Percentiles rank a stretch among this genome's conserved stretches.
Evolutionary conservation across 2,888 invertebrate genomes (phyloP).

Genomic region (Schizaphis graminum): DNA sequence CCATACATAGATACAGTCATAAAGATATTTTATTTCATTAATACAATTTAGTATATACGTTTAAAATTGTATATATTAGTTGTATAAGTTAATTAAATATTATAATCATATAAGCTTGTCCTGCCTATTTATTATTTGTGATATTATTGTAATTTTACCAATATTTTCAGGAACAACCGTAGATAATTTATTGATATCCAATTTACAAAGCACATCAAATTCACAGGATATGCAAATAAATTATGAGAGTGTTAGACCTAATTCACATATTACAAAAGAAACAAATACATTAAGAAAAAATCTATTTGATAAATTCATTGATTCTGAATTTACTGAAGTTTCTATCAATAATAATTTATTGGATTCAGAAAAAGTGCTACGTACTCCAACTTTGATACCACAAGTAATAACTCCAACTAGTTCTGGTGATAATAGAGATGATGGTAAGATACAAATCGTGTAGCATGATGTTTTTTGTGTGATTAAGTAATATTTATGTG

Average conservation of each 20-base stretch:
- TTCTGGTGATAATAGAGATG: neutral
- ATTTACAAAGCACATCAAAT: slow-evolving; percentile 6
- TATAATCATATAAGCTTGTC: no score
- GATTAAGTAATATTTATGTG: neutral
- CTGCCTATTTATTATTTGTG: no score
- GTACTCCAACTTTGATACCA: neutral
- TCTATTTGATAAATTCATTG: neutral
- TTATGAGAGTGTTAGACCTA: neutral
- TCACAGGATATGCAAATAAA: neutral
- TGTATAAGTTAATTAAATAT: slow-evolving; percentile 4
- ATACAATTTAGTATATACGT: neutral
- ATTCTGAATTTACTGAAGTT: neutral
- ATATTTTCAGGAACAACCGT: slow-evolving; percentile 2
- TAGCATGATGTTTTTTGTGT: neutral
- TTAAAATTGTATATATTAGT: no score
- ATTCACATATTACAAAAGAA: neutral
- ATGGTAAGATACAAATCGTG: neutral
- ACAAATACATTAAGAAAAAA: neutral
- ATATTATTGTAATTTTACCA: neutral
- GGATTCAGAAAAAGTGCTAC: neutral
- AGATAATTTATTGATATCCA: neutral
- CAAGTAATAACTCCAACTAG: neutral
- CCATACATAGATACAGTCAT: neutral
- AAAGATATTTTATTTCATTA: neutral
- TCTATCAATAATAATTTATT: neutral